Evolutionary conservation across 2,888 invertebrate genomes (phyloP).

Genomic region (Abscondita cerata): DNA sequence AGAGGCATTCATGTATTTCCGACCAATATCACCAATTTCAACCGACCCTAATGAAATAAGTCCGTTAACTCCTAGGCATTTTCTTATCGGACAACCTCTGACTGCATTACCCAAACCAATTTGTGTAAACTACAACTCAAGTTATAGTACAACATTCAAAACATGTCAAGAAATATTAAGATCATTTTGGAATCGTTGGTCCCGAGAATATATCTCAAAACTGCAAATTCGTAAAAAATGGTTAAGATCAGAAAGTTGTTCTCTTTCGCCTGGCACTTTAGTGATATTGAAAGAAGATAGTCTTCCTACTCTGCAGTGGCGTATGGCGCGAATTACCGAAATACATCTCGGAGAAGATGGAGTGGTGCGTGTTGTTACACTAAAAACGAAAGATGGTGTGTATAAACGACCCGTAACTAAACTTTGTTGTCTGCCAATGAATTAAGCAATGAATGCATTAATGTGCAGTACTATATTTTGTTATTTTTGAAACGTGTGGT

Average conservation of each 20-base stretch:
- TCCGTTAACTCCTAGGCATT: too few relatives aligned
- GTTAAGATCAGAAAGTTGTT: not conserved
- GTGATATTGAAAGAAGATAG: not conserved
- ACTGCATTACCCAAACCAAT: not conserved
- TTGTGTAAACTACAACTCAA: not conserved
- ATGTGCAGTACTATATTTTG: not conserved
- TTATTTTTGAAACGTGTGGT: not conserved
- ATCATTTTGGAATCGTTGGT: not conserved
- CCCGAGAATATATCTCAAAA: not conserved
- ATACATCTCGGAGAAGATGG: too few relatives aligned
- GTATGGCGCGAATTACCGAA: too few relatives aligned
- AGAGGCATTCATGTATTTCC: not conserved
- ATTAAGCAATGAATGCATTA: not conserved
- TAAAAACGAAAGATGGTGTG: not conserved
- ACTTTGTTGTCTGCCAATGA: not conserved
- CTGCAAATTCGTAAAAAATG: not conserved
- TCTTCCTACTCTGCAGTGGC: too few relatives aligned
- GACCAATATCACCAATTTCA: not conserved
- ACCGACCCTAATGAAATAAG: not conserved
- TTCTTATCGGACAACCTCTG: not conserved
- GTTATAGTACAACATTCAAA: not conserved
- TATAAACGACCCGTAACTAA: not conserved
- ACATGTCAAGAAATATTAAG: not conserved
- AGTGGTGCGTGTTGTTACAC: too few relatives aligned
- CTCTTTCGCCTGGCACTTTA: not conserved